Percentiles rank a stretch among this genome's conserved stretches.
These are phyloP conservation scores for Nysson spinosus DNA, from an alignment of 2,888 invertebrate genomes.

Conservation along the genomic window DNA sequence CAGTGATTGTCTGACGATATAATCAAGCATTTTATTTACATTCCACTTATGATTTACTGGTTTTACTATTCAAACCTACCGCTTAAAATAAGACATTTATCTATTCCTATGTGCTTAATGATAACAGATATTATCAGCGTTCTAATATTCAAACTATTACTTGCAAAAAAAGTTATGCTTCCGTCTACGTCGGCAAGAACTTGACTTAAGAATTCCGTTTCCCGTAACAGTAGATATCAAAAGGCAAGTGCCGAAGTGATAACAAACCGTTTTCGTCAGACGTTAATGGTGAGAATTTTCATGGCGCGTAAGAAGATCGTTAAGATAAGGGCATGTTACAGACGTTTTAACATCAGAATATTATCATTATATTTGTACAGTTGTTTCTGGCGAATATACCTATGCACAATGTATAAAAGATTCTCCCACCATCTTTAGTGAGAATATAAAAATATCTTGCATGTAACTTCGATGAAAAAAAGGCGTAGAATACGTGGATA, in stretches of 20 bases:
- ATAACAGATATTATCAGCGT: too few relatives aligned
- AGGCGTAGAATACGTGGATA: neutral
- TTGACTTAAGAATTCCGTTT: too few relatives aligned
- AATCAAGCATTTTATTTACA: too few relatives aligned
- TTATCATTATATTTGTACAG: slow-evolving; percentile 47
- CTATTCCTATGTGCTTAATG: too few relatives aligned
- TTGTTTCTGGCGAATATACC: slow-evolving; percentile 27
- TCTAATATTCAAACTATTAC: too few relatives aligned
- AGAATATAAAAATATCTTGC: neutral
- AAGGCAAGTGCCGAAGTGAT: slow-evolving; percentile 11
- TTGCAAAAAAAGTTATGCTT: too few relatives aligned
- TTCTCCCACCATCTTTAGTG: neutral
- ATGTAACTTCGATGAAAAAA: neutral
- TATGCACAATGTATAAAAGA: slow-evolving; percentile 12
- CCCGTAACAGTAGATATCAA: neutral
- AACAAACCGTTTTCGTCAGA: slow-evolving; percentile 27
- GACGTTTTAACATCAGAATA: slow-evolving; percentile 31
- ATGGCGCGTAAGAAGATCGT: slow-evolving; percentile 21
- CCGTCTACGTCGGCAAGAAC: too few relatives aligned
- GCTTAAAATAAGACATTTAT: too few relatives aligned
- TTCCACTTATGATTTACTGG: too few relatives aligned
- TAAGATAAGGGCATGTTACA: slow-evolving; percentile 35
- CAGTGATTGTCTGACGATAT: too few relatives aligned
- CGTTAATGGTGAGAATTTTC: slow-evolving; percentile 35
- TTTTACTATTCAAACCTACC: too few relatives aligned